phyloP scores from a whole-genome alignment of 2,888 invertebrate genomes.

The Acleris holmiana region DNA sequence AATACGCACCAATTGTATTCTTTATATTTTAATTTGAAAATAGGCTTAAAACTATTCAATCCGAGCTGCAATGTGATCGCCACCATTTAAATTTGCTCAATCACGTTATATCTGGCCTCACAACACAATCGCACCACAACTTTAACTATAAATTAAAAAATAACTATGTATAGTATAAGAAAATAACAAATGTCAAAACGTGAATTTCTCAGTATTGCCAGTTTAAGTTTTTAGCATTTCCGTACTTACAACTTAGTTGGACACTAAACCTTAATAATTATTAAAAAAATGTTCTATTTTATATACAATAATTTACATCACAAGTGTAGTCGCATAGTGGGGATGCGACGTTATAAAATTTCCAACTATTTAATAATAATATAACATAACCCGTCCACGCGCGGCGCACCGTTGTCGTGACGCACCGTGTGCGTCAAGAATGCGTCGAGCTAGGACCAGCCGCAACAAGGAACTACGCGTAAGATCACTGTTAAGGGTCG shows the following conservation, averaged over 20 bases:
- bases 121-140: slow-evolving; percentile 68
- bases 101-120: slow-evolving; percentile 33
- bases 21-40: slow-evolving; percentile 78
- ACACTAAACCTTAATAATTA: slow-evolving; percentile 66
- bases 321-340: slow-evolving; percentile 68
- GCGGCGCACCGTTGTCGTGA: slow-evolving; percentile 7
- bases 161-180: slow-evolving; percentile 62
- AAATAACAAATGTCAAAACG: slow-evolving; percentile 69
- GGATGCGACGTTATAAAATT: slow-evolving; percentile 49
- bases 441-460: slow-evolving; percentile 1
- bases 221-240: slow-evolving; percentile 49
- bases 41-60: slow-evolving; percentile 77
- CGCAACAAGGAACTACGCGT: slow-evolving; percentile 60
- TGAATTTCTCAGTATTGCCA: slow-evolving; percentile 58
- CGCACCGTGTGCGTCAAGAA: not conserved
- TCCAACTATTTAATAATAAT: slow-evolving; percentile 44
- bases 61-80: slow-evolving; percentile 72
- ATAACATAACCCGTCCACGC: slow-evolving; percentile 28
- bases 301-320: slow-evolving; percentile 84
- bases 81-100: slow-evolving; percentile 46
- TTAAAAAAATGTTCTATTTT: slow-evolving; percentile 62
- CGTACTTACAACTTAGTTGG: slow-evolving; percentile 70
- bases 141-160: slow-evolving; percentile 70
- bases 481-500: slow-evolving; percentile 46
- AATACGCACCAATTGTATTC: slow-evolving; percentile 50